Base-by-base conservation (phyloP, 2,113 vertebrate genomes). In the Pandion haliaetus region DNA sequence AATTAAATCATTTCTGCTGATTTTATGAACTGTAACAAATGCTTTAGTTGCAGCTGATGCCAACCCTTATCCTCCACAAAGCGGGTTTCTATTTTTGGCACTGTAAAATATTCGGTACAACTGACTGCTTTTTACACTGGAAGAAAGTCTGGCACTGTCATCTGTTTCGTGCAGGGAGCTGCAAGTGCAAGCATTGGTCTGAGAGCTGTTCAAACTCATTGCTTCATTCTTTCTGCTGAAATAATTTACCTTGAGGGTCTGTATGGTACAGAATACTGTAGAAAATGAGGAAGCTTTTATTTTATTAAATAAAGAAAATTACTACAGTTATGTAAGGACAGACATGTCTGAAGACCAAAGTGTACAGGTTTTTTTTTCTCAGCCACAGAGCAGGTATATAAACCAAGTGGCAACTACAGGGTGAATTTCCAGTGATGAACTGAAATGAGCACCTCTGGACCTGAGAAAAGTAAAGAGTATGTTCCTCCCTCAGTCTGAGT, bases 31-130 rank as follows among this genome's bases (percentile, higher is more conserved):
- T 2, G 6, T 97, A 94, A 91, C 90, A 97, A 98, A 97, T 74
- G 95, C 95, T 93, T 90, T 90, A 86, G 92, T 92, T 95, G 95
- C 94, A 94, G 94, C 93, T 95, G 94, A 96, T 96, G 95, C 93
- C 96, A 97, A 14, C 76, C n/a, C 49, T 94, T 97, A 88, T 94
- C 90, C 88, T 94, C 38, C 82, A 94, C 92, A 94, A 97, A 98
- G 96, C 7, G 9, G 40, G 79, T 78, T 98, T 97, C 98, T 98
- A 96, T 97, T 97, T 98, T 98, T 96, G 92, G 97, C 63, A 54
- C 72, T 93, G 95, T 82, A 84, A 97, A 96, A 97, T 80, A 88
- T 93, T 96, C 74, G 45, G 89, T 97, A 82, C 96, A 97, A 85
- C 71, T 96, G 97, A 94, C 93, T 95, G 90, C 79, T n/a, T 97